A percentile compares a stretch with the other conserved stretches of the same genome.
These are phyloP conservation scores for Drosophila carrolli DNA, from an alignment of 1,140 invertebrate genomes.

Conservation along the genomic window DNA sequence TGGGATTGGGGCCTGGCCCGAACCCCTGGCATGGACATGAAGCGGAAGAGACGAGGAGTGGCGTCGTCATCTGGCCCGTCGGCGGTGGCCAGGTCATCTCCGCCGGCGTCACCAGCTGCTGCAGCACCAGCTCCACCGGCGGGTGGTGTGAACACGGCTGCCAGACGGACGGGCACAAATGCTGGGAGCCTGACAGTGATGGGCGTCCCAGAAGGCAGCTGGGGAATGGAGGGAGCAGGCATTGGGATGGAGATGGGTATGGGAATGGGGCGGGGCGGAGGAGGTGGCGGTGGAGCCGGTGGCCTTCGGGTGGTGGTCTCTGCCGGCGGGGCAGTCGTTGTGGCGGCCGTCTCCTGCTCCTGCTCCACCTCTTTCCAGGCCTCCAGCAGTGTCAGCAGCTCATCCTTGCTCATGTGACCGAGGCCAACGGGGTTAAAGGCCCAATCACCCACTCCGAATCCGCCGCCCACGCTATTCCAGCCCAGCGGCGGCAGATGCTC, in stretches of 20 bases:
- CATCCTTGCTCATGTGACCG: slow-evolving; percentile 76
- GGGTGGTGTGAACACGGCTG: slow-evolving; percentile 73
- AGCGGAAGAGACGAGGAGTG: slow-evolving; percentile 46
- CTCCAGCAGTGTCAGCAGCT: slow-evolving; percentile 72
- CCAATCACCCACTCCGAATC: slow-evolving; percentile 14
- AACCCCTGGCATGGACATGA: slow-evolving; percentile 38
- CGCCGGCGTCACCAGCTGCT: background rate
- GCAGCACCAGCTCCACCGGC: background rate
- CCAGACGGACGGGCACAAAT: slow-evolving; percentile 74
- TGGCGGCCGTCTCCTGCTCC: slow-evolving; percentile 26
- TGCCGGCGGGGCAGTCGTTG: slow-evolving; percentile 59
- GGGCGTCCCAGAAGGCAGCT: slow-evolving; percentile 32
- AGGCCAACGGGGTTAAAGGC: slow-evolving; percentile 57
- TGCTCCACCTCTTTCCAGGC: slow-evolving; percentile 74
- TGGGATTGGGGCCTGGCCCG: background rate
- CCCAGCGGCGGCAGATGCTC: slow-evolving; percentile 13
- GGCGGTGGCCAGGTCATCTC: slow-evolving; percentile 12
- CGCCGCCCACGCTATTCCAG: slow-evolving; percentile 43
- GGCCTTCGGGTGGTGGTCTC: slow-evolving; percentile 13
- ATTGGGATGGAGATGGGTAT: slow-evolving; percentile 14
- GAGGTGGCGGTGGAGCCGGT: slow-evolving; percentile 2
- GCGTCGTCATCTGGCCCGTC: background rate
- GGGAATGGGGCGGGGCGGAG: slow-evolving; percentile 22
- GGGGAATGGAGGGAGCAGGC: slow-evolving; percentile 22
- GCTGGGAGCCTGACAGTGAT: slow-evolving; percentile 69